Evolutionary conservation across 2,888 invertebrate genomes (phyloP).

Genomic region (Nomada lathburiana): DNA sequence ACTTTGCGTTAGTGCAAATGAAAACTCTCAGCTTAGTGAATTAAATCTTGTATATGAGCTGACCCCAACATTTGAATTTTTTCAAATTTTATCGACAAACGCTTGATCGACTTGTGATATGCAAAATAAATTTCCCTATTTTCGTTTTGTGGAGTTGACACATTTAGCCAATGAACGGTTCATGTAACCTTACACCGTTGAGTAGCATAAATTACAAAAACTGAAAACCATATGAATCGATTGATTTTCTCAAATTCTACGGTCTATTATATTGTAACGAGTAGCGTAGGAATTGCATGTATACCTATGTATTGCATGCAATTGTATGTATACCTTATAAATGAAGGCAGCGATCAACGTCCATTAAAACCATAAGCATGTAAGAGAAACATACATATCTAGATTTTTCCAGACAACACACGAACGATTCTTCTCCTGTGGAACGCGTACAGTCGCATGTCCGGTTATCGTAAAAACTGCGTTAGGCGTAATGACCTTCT

Average conservation of each 20-base stretch:
- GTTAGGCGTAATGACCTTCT: conserved; percentile 81
- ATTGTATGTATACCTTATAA: conserved; percentile 40
- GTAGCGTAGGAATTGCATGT: too few relatives aligned
- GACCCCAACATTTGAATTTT: too few relatives aligned
- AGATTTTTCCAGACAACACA: conserved; percentile 66
- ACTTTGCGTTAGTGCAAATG: too few relatives aligned
- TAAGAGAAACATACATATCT: conserved; percentile 62
- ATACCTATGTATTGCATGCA: too few relatives aligned
- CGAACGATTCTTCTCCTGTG: conserved; percentile 68
- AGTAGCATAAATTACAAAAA: not conserved
- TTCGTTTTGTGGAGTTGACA: too few relatives aligned
- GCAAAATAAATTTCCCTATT: too few relatives aligned
- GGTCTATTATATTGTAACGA: conserved; percentile 3
- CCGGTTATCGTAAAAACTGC: conserved; percentile 75
- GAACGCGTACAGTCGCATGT: conserved; percentile 53
- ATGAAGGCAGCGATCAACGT: conserved; percentile 64
- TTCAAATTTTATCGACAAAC: too few relatives aligned
- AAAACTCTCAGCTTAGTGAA: too few relatives aligned
- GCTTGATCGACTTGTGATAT: too few relatives aligned
- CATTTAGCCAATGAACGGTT: too few relatives aligned
- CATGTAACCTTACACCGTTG: too few relatives aligned
- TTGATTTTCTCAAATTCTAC: not conserved
- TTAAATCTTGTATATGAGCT: too few relatives aligned
- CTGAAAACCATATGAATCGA: not conserved
- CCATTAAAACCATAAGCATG: conserved; percentile 63